A percentile compares a stretch with the other conserved stretches of the same genome.
Evolutionary conservation across 1,140 invertebrate genomes (phyloP).

Genomic region (Bombus fervidus): DNA sequence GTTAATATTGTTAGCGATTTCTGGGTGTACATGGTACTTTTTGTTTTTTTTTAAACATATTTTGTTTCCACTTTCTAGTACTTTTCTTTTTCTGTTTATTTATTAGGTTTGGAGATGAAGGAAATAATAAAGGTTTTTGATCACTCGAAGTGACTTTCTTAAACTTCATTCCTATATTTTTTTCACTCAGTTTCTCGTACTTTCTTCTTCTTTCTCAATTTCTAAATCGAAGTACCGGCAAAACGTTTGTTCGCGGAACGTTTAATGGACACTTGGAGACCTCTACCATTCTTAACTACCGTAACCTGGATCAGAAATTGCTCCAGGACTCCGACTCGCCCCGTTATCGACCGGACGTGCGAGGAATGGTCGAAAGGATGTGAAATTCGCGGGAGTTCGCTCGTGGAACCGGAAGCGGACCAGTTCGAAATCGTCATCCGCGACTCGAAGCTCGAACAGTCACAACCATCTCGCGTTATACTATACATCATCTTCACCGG

Average conservation of each 20-base stretch:
- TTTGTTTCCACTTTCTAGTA: background rate
- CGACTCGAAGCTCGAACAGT: background rate
- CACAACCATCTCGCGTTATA: background rate
- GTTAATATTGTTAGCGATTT: background rate
- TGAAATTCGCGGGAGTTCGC: background rate
- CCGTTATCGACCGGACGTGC: background rate
- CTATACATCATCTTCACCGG: conserved; percentile 22
- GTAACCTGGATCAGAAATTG: background rate
- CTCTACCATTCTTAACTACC: background rate
- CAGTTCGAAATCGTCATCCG: too few relatives aligned
- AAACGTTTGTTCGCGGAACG: background rate
- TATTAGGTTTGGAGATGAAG: background rate
- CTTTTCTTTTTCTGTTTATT: background rate
- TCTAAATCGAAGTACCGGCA: too few relatives aligned
- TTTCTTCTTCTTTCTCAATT: background rate
- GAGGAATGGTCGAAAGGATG: background rate
- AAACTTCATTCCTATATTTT: background rate
- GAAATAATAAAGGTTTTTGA: background rate
- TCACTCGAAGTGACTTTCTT: background rate
- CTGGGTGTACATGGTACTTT: background rate
- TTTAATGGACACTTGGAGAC: background rate
- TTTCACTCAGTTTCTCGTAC: background rate
- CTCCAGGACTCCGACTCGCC: background rate
- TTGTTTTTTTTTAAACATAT: background rate
- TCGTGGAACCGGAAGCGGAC: background rate